phyloP scores from a whole-genome alignment of 1,140 invertebrate species.

The Drosophila ohnishii region DNA sequence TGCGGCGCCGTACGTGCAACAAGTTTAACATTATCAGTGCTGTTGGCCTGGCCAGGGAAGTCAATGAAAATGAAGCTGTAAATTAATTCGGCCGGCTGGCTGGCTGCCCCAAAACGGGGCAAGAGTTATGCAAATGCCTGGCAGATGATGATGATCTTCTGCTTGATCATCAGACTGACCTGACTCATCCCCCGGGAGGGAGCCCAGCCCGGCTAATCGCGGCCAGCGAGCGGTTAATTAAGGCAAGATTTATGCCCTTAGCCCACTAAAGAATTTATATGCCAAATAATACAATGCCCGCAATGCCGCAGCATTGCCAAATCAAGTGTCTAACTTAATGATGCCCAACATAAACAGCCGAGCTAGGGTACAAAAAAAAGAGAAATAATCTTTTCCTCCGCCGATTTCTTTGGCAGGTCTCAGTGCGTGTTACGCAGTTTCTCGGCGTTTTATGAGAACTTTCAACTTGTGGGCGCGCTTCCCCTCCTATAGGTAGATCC shows the following conservation, averaged over 20 bases:
- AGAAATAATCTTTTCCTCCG: constrained; percentile 32
- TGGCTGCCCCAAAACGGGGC: constrained; percentile 16
- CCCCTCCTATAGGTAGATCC: constrained; percentile 9
- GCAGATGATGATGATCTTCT: not conserved
- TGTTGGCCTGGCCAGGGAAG: constrained; percentile 2
- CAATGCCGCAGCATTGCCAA: constrained; percentile 62
- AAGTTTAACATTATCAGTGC: constrained; percentile 59
- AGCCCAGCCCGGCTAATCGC: constrained; percentile 52
- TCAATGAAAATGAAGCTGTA: constrained; percentile 68
- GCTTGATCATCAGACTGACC: constrained; percentile 18
- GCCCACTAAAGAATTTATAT: constrained; percentile 70
- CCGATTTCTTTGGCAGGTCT: constrained; percentile 40
- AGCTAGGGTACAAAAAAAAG: constrained; percentile 25
- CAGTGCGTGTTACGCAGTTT: constrained; percentile 42
- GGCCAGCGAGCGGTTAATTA: constrained; percentile 64
- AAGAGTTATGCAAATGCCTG: constrained; percentile 61
- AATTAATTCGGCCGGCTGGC: constrained; percentile 61
- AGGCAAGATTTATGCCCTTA: constrained; percentile 72
- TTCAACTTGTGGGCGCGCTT: constrained; percentile 72
- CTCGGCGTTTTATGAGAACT: constrained; percentile 72
- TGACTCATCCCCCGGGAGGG: constrained; percentile 51
- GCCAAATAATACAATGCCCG: constrained; percentile 74
- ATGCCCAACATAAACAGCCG: constrained; percentile 75
- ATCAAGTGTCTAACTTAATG: constrained; percentile 81
- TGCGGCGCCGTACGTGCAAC: constrained; percentile 50